Evolutionary conservation across 2,888 invertebrate species (phyloP).

Genomic region (Uloborus plumipes): DNA sequence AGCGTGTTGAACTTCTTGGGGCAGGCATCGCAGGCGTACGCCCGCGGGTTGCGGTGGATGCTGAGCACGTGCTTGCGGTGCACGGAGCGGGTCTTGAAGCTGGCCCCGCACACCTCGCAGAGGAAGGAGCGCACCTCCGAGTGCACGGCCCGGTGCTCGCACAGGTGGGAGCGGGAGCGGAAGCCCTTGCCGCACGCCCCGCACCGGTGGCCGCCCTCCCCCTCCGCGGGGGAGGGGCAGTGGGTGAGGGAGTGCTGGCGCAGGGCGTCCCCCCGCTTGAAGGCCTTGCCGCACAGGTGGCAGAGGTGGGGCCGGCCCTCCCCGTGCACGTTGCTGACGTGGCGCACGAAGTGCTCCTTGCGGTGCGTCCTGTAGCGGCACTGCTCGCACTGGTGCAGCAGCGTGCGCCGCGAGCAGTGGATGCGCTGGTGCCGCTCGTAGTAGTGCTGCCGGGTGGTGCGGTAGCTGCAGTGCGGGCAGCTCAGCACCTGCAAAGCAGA

Average conservation of each 20-base stretch:
- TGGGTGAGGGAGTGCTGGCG: conserved; percentile 73
- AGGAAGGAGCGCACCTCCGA: conserved; percentile 73
- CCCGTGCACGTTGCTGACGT: conserved; percentile 73
- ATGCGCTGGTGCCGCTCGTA: conserved; percentile 69
- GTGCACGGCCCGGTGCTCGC: conserved; percentile 71
- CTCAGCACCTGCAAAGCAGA: conserved; percentile 48
- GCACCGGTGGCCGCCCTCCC: conserved; percentile 69
- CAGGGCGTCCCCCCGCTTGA: conserved; percentile 74
- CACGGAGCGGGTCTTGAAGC: conserved; percentile 73
- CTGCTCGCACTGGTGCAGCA: conserved; percentile 69
- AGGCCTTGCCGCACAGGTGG: conserved; percentile 74
- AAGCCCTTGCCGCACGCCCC: conserved; percentile 70
- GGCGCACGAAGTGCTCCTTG: conserved; percentile 71
- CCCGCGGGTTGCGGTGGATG: conserved; percentile 72
- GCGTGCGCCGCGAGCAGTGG: conserved; percentile 65
- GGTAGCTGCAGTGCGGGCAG: conserved; percentile 69
- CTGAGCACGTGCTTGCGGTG: conserved; percentile 72
- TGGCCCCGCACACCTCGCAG: conserved; percentile 75
- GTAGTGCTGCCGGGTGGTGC: conserved; percentile 68
- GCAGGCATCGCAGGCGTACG: conserved; percentile 70
- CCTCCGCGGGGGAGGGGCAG: conserved; percentile 71
- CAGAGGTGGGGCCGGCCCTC: conserved; percentile 74
- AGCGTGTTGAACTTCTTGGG: conserved; percentile 72
- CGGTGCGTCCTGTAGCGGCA: conserved; percentile 71
- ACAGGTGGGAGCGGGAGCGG: conserved; percentile 71